Evolutionary conservation across 1,140 invertebrate genomes (phyloP).

Genomic region (Eumaeus atala): DNA sequence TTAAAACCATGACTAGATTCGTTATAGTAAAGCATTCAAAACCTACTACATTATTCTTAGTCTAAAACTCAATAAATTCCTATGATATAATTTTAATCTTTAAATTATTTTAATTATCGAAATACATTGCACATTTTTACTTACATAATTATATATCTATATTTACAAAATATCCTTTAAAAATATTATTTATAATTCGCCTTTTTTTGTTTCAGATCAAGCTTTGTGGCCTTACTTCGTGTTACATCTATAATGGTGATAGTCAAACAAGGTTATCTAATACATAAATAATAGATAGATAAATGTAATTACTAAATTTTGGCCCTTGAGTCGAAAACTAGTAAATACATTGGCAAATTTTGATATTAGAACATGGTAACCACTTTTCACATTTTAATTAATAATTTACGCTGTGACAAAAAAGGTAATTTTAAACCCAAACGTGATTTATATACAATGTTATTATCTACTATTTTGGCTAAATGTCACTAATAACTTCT

Average conservation of each 20-base stretch:
- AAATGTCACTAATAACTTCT: conserved; percentile 66
- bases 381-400: neutral
- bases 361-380: conserved; percentile 13
- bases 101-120: conserved; percentile 33
- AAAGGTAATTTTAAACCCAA: conserved; percentile 40
- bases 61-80: conserved; percentile 49
- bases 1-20: conserved; percentile 45
- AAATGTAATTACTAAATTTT: conserved; percentile 4
- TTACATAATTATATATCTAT: conserved; percentile 48
- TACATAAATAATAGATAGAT: neutral
- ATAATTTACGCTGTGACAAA: too few relatives aligned
- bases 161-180: conserved; percentile 70
- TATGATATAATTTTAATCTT: conserved; percentile 40
- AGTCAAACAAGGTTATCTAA: conserved; percentile 18
- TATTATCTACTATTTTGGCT: conserved; percentile 68
- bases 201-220: conserved; percentile 39
- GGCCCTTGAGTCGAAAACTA: conserved; percentile 10
- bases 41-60: conserved; percentile 29
- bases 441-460: conserved; percentile 65
- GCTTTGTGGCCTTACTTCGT: conserved; percentile 21
- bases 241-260: conserved; percentile 11
- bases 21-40: conserved; percentile 36
- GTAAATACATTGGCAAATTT: conserved; percentile 3
- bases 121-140: conserved; percentile 62
- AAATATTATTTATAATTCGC: conserved; percentile 66